Evolutionary conservation across 2,888 invertebrate species (phyloP).

Genomic region (Schizotus pectinicornis): DNA sequence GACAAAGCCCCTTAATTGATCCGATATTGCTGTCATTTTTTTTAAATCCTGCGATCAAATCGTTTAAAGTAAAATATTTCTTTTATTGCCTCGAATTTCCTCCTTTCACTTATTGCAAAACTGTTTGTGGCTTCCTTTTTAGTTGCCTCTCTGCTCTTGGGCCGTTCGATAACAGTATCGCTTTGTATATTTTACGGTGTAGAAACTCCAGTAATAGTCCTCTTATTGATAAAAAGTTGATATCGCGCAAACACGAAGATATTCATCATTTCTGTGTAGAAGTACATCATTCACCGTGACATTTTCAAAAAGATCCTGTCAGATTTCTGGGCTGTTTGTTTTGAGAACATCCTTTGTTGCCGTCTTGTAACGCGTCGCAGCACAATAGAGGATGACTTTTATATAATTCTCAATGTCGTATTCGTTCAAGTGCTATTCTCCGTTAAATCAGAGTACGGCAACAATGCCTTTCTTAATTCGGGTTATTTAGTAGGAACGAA

Average conservation of each 20-base stretch:
- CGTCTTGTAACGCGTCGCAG: constrained; percentile 8
- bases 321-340: constrained; percentile 21
- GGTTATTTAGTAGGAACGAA: not conserved
- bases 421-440: not conserved
- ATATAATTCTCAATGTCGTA: constrained; percentile 10
- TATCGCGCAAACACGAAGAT: constrained; percentile 3
- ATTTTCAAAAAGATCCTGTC: constrained; percentile 22
- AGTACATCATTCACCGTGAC: constrained; percentile 26
- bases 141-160: too few relatives aligned
- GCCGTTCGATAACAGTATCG: too few relatives aligned
- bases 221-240: too few relatives aligned
- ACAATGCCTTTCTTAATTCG: constrained; percentile 3
- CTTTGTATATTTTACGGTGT: too few relatives aligned
- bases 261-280: constrained; percentile 15
- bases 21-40: too few relatives aligned
- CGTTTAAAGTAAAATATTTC: too few relatives aligned
- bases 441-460: not conserved
- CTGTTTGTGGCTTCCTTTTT: too few relatives aligned
- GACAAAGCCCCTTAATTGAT: too few relatives aligned
- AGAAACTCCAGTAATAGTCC: too few relatives aligned
- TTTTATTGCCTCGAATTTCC: too few relatives aligned
- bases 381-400: constrained; percentile 18
- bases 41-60: too few relatives aligned
- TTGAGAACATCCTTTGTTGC: constrained; percentile 15
- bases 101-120: too few relatives aligned